phyloP scores from a whole-genome alignment of 2,797 vertebrate genomes.

The Pogonophryne albipinna region DNA sequence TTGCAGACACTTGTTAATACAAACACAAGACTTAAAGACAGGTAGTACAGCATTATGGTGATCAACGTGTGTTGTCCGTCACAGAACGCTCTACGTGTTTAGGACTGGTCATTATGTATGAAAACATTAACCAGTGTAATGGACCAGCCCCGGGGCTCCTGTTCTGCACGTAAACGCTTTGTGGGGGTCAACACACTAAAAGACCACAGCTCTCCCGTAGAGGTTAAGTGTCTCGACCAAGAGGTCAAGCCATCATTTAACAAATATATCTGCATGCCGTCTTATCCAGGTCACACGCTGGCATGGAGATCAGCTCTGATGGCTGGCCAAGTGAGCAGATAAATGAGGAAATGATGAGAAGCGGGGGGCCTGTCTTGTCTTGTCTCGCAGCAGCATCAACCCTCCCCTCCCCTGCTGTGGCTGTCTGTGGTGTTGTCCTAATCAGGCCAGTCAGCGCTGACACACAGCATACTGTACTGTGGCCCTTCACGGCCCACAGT shows the following conservation, averaged over 20 bases:
- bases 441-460: conserved; percentile 76
- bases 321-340: conserved; percentile 70
- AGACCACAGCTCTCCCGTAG: conserved; percentile 34
- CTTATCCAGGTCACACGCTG: conserved; percentile 56
- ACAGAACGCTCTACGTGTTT: not conserved
- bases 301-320: conserved; percentile 60
- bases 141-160: conserved; percentile 38
- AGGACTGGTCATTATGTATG: conserved; percentile 23
- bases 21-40: not conserved
- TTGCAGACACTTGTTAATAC: too few relatives aligned
- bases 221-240: conserved; percentile 69
- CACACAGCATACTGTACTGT: conserved; percentile 71
- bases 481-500: conserved; percentile 49
- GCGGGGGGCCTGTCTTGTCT: conserved; percentile 56
- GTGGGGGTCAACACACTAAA: conserved; percentile 45
- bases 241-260: conserved; percentile 70
- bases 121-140: conserved; percentile 43
- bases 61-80: not conserved
- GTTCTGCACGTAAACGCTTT: conserved; percentile 35
- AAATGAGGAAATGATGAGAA: conserved; percentile 65
- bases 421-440: conserved; percentile 61
- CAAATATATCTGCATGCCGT: conserved; percentile 44
- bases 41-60: not conserved
- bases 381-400: conserved; percentile 54
- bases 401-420: conserved; percentile 59